Evolutionary conservation across 2,113 vertebrate species (phyloP).

Genomic region (Theropithecus gelada): DNA sequence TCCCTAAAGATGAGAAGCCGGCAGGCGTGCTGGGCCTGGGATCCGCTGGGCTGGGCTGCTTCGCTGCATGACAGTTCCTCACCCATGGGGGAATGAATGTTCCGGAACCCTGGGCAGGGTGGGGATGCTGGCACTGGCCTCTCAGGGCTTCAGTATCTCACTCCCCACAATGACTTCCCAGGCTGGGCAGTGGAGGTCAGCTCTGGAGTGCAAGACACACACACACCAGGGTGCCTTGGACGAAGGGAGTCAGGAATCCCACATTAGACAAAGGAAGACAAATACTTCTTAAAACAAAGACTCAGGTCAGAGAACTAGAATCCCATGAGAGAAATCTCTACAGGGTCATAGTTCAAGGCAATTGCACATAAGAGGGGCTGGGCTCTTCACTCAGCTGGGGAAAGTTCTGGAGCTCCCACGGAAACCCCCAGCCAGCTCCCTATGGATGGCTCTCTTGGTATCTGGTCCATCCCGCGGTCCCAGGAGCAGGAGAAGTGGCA

Average conservation of each 20-base stretch:
- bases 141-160: neutral
- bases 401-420: neutral
- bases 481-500: constrained; percentile 39
- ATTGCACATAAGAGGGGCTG: neutral
- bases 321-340: neutral
- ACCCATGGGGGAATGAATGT: neutral
- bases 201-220: neutral
- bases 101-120: neutral
- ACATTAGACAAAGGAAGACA: neutral
- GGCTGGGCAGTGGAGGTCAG: neutral
- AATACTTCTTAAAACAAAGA: neutral
- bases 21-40: neutral
- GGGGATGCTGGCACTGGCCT: neutral
- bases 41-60: neutral
- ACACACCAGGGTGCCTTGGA: neutral
- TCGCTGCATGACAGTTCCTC: neutral
- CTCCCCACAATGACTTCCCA: neutral
- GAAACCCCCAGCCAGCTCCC: neutral
- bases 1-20: fast-evolving
- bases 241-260: neutral
- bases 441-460: neutral
- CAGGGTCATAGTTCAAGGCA: constrained; percentile 46
- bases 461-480: neutral
- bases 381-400: neutral
- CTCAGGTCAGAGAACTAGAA: constrained; percentile 41